Evolutionary conservation across 2,113 vertebrate genomes (phyloP).

Genomic region (Callaeas wilsoni): DNA sequence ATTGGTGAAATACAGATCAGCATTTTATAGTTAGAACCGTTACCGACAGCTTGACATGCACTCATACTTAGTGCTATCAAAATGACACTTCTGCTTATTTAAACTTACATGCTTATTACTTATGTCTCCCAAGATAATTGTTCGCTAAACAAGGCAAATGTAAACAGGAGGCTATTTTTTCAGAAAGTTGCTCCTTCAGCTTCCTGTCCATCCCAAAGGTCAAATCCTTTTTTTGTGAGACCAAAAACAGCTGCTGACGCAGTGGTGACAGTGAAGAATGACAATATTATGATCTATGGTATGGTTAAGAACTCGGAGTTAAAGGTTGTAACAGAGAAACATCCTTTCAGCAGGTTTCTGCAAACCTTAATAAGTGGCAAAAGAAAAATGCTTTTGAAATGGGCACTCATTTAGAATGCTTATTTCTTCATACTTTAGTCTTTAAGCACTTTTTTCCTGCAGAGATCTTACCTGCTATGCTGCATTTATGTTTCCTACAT

Average conservation of each 20-base stretch:
- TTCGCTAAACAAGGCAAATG: conserved; percentile 25
- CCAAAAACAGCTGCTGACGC: conserved; percentile 27
- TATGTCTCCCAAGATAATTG: conserved; percentile 59
- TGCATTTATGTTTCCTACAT: background rate
- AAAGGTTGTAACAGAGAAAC: conserved; percentile 39
- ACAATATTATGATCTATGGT: conserved; percentile 41
- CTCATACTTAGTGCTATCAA: conserved; percentile 24
- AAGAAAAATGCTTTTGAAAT: conserved; percentile 35
- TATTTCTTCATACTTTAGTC: background rate
- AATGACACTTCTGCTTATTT: conserved; percentile 53
- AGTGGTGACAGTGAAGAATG: conserved; percentile 43
- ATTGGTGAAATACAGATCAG: background rate
- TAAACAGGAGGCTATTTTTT: conserved; percentile 56
- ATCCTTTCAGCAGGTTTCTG: conserved; percentile 53
- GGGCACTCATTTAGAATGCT: background rate
- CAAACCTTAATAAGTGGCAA: background rate
- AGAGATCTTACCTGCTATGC: background rate
- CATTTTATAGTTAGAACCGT: background rate
- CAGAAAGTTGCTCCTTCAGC: conserved; percentile 39
- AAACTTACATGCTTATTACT: conserved; percentile 48
- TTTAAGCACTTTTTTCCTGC: background rate
- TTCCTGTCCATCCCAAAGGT: conserved; percentile 45
- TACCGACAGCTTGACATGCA: background rate
- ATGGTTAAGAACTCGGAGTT: background rate
- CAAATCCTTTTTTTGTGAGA: conserved; percentile 46